phyloP scores from a whole-genome alignment of 2,888 invertebrate genomes.

The Amblyjoppa fuscipennis region DNA sequence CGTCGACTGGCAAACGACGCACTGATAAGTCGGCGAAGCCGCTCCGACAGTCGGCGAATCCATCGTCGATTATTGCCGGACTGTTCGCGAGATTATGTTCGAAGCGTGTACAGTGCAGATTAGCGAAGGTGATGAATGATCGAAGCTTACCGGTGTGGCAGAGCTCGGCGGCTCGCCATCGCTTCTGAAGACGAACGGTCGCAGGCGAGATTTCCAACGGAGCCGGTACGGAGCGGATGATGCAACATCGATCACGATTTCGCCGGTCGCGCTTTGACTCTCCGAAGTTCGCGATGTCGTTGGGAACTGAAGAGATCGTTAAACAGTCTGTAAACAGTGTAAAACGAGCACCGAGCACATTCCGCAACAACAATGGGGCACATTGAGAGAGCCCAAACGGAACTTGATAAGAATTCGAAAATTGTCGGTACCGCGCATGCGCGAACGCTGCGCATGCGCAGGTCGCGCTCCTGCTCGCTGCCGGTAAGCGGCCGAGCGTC shows the following conservation, averaged over 20 bases:
- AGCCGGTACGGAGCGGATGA: not conserved
- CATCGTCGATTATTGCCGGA: constrained; percentile 53
- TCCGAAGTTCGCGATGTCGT: not conserved
- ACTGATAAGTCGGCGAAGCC: constrained; percentile 70
- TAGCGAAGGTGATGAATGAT: not conserved
- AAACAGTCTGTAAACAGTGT: not conserved
- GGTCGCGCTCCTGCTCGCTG: not conserved
- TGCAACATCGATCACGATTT: not conserved
- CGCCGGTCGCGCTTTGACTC: not conserved
- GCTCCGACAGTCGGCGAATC: not conserved
- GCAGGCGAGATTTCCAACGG: not conserved
- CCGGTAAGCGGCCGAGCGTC: not conserved
- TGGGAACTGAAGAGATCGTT: not conserved
- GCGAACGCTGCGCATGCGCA: not conserved
- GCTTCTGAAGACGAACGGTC: not conserved
- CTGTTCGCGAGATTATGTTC: not conserved
- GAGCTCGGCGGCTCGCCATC: not conserved
- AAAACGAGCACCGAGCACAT: too few relatives aligned
- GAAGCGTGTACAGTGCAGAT: not conserved
- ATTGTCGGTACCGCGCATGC: not conserved
- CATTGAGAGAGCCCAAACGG: too few relatives aligned
- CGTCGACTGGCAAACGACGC: constrained; percentile 75
- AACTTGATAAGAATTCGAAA: not conserved
- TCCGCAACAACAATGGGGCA: too few relatives aligned
- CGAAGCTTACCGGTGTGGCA: not conserved